Conservation (phyloP, 2,888 invertebrate genomes). For the Stegophylla sp. region DNA sequence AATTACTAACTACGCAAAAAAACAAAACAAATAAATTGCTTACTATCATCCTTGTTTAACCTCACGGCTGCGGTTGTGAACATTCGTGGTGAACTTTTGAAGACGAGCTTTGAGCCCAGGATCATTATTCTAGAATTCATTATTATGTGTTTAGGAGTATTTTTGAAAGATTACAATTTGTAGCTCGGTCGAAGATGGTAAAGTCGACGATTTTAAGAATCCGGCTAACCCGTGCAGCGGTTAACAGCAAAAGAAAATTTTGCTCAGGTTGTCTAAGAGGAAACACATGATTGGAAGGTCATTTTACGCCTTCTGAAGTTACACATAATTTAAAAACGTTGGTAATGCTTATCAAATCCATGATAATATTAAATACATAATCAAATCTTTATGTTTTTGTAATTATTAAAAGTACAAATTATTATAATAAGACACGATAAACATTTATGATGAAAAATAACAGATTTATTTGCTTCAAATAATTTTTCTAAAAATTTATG, state of each 20-base stretch:
- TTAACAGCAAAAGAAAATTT: slow-evolving; percentile 31
- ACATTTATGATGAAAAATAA: neutral
- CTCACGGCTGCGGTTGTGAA: slow-evolving; percentile 37
- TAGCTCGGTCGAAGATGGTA: slow-evolving; percentile 21
- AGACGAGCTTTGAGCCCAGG: slow-evolving; percentile 32
- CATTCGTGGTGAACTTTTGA: slow-evolving; percentile 38
- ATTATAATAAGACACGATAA: neutral
- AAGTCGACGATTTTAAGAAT: slow-evolving; percentile 27
- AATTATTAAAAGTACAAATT: neutral
- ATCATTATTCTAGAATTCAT: slow-evolving; percentile 49
- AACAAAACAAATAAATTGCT: neutral
- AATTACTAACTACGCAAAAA: neutral
- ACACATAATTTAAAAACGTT: neutral
- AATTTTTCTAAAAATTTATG: neutral
- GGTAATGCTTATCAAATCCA: slow-evolving; percentile 4
- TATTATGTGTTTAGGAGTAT: neutral
- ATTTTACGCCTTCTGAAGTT: slow-evolving; percentile 12
- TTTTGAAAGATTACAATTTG: neutral
- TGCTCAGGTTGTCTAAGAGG: slow-evolving; percentile 2
- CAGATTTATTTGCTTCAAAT: neutral
- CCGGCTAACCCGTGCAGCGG: slow-evolving; percentile 15
- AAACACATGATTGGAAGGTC: slow-evolving; percentile 56
- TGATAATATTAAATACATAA: no score
- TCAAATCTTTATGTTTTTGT: neutral
- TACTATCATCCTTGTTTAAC: slow-evolving; percentile 34